A percentile compares a stretch with the other conserved stretches of the same genome.
phyloP scores from a whole-genome alignment of 2,888 invertebrate genomes.

The Amaurobius ferox region DNA sequence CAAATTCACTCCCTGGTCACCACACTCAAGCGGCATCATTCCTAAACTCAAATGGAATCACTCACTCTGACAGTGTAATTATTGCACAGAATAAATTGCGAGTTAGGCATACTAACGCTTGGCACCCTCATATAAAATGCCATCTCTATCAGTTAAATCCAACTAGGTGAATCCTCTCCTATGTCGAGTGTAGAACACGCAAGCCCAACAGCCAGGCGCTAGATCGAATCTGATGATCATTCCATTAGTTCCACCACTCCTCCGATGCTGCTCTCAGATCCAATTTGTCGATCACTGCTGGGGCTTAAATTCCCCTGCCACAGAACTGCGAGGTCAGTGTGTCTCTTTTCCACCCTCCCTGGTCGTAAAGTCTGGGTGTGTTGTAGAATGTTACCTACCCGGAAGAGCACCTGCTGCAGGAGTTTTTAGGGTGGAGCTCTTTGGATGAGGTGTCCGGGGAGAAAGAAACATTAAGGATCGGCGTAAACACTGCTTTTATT shows the following conservation, averaged over 20 bases:
- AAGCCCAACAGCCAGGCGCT: not conserved
- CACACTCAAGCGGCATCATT: too few species aligned
- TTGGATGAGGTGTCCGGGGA: not conserved
- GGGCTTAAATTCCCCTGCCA: conserved; percentile 27
- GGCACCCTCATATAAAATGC: not conserved
- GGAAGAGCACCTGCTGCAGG: not conserved
- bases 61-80: too few species aligned
- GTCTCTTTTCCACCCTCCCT: not conserved
- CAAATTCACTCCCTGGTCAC: too few species aligned
- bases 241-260: conserved; percentile 47
- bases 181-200: not conserved
- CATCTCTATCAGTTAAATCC: not conserved
- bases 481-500: not conserved
- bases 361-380: not conserved
- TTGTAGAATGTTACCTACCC: not conserved
- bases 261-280: conserved; percentile 16
- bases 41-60: too few species aligned
- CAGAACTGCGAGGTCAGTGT: not conserved
- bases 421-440: not conserved
- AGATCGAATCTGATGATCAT: conserved; percentile 61
- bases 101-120: not conserved
- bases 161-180: not conserved
- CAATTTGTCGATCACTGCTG: conserved; percentile 51
- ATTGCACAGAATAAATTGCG: not conserved
- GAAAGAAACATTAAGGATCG: not conserved